These are phyloP conservation scores for Enteromius afrohamiltoni DNA, from an alignment of 2,797 vertebrate species.

Conservation along the genomic window DNA sequence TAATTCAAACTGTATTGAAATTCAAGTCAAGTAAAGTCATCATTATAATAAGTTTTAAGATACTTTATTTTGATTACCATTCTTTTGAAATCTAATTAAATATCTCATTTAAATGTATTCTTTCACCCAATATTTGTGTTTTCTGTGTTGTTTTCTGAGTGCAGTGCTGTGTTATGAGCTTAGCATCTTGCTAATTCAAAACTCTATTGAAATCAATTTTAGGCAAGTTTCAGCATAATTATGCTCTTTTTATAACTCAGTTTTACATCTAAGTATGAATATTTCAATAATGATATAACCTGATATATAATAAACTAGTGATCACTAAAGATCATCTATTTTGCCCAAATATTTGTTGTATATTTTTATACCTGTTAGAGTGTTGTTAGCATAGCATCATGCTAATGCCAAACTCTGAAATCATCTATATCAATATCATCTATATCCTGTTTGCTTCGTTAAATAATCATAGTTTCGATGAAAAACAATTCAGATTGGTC, in stretches of 20 bases:
- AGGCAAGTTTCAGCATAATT: neutral
- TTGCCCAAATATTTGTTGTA: neutral
- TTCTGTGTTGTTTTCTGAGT: neutral
- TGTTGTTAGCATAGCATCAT: neutral
- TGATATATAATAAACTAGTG: neutral
- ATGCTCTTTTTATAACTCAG: neutral
- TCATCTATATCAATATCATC: neutral
- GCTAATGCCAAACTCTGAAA: neutral
- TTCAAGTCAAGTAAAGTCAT: neutral
- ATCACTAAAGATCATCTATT: neutral
- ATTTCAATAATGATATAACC: neutral
- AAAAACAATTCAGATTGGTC: neutral
- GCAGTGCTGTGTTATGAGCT: neutral
- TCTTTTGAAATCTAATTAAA: neutral
- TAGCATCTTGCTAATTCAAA: neutral
- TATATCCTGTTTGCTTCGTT: neutral
- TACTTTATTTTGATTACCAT: neutral
- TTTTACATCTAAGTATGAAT: neutral
- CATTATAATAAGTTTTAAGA: neutral
- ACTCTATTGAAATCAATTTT: neutral
- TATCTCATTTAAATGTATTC: neutral
- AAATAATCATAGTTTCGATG: neutral
- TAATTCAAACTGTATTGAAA: neutral
- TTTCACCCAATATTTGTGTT: neutral
- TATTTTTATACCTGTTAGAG: neutral